Evolutionary conservation across 2,888 invertebrate species (phyloP).

Genomic region (Cosmia pyralina): DNA sequence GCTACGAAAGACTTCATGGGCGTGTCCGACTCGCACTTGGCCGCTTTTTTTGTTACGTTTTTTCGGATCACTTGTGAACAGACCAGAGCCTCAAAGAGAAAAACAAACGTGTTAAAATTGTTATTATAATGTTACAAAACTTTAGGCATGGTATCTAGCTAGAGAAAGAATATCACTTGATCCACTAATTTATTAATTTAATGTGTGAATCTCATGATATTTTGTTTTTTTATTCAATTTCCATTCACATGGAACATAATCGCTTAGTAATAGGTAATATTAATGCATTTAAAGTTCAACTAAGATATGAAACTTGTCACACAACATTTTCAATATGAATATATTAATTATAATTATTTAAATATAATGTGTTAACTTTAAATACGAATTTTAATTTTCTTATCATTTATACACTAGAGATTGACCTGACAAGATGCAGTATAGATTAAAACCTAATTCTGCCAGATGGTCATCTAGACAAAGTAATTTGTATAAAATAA

Average conservation of each 20-base stretch:
- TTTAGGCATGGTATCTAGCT: neutral
- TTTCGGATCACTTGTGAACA: neutral
- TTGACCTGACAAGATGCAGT: constrained; percentile 24
- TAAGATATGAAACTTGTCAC: constrained; percentile 14
- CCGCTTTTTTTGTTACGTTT: no score
- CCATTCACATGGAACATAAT: neutral
- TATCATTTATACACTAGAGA: constrained; percentile 5
- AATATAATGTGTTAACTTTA: neutral
- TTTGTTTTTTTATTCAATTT: neutral
- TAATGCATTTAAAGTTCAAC: neutral
- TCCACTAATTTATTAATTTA: constrained; percentile 23
- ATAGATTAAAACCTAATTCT: constrained; percentile 17
- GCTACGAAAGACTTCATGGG: no score
- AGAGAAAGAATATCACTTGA: neutral
- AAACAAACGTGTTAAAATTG: neutral
- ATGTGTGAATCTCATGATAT: constrained; percentile 18
- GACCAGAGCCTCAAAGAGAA: neutral
- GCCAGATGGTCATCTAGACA: constrained; percentile 19
- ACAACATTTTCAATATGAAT: neutral
- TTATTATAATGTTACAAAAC: neutral
- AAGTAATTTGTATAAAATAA: constrained; percentile 34
- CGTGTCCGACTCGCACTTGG: no score
- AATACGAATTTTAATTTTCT: neutral
- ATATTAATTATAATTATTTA: neutral
- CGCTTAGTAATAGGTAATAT: neutral